phyloP scores from a whole-genome alignment of 2,888 invertebrate genomes.

The Cyclophora albipunctata region DNA sequence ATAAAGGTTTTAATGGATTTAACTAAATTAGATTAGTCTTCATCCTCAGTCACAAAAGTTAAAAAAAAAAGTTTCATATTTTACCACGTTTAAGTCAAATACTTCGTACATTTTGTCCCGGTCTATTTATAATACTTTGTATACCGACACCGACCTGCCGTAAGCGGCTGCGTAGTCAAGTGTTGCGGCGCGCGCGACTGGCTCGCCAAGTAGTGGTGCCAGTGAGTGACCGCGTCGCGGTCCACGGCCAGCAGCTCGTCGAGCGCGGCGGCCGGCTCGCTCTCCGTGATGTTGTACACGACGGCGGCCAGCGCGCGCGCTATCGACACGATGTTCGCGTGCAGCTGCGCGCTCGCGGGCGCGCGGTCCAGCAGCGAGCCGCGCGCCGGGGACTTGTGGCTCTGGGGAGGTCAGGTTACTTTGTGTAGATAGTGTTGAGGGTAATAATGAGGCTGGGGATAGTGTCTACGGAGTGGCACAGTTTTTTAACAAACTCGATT shows the following conservation, averaged over 20 bases:
- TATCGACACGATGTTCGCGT: slow-evolving; percentile 81
- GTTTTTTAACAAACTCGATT: no score
- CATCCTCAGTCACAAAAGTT: no score
- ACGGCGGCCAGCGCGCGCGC: slow-evolving; percentile 90
- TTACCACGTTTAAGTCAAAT: no score
- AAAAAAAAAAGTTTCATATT: no score
- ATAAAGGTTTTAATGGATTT: neutral
- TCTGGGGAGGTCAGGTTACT: slow-evolving; percentile 54
- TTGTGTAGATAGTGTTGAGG: no score
- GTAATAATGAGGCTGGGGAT: no score
- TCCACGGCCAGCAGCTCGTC: slow-evolving; percentile 79
- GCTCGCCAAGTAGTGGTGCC: slow-evolving; percentile 83
- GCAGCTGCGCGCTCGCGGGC: slow-evolving; percentile 72
- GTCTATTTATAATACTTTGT: no score
- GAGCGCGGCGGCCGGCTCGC: slow-evolving; percentile 29
- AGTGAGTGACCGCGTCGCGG: slow-evolving; percentile 81
- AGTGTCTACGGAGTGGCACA: no score
- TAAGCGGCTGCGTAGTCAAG: neutral
- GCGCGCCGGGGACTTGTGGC: slow-evolving; percentile 77
- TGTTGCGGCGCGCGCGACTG: neutral
- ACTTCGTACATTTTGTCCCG: no score
- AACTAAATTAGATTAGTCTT: no score
- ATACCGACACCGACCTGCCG: no score
- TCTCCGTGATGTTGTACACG: slow-evolving; percentile 81
- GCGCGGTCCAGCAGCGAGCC: slow-evolving; percentile 79